Evolutionary conservation across 1,140 invertebrate species (phyloP).

Genomic region (Aphaenogaster ashmeadi): DNA sequence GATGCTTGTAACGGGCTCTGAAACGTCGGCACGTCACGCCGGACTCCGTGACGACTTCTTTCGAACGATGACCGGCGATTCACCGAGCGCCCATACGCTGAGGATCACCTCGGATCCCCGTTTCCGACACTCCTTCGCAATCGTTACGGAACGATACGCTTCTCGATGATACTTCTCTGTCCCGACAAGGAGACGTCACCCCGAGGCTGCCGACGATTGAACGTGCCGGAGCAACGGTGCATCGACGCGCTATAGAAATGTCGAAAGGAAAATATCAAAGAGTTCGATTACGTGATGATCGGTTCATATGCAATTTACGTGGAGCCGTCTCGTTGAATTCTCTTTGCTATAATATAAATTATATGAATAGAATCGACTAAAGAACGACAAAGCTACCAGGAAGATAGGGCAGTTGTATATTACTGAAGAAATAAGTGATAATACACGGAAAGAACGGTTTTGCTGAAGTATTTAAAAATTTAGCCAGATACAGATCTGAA

Average conservation of each 20-base stretch:
- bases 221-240: constrained; percentile 39
- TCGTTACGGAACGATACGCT: constrained; percentile 65
- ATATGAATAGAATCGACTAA: not conserved
- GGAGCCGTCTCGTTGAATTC: not conserved
- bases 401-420: not conserved
- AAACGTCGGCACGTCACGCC: constrained; percentile 50
- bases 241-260: constrained; percentile 8
- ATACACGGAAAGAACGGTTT: not conserved
- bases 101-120: constrained; percentile 58
- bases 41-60: constrained; percentile 72
- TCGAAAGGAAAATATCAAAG: constrained; percentile 36
- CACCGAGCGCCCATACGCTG: constrained; percentile 41
- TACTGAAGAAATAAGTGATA: not conserved
- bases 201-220: constrained; percentile 1
- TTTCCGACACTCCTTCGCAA: constrained; percentile 63
- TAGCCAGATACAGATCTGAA: too few relatives aligned
- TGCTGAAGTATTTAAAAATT: too few relatives aligned
- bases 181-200: constrained; percentile 46
- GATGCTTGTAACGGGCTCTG: constrained; percentile 57
- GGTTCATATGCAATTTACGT: not conserved
- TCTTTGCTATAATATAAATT: not conserved
- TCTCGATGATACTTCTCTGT: not conserved
- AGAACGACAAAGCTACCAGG: not conserved
- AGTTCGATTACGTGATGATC: constrained; percentile 8
- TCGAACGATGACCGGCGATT: constrained; percentile 74